Evolutionary conservation across 2,113 vertebrate species (phyloP).

Genomic region (Cephalopholis sonnerati): DNA sequence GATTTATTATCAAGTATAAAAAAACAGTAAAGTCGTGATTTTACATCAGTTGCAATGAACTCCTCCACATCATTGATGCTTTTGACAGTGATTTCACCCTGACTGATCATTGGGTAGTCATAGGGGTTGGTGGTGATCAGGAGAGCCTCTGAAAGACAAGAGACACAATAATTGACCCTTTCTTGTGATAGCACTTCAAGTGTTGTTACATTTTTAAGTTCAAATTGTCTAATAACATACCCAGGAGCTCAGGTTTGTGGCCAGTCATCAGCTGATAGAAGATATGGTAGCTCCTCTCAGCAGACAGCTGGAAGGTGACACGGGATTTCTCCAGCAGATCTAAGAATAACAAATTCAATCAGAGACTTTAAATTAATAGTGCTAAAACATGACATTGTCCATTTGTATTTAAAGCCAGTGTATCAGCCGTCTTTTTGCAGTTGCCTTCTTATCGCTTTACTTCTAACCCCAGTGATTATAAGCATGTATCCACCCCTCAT

Average conservation of each 20-base stretch:
- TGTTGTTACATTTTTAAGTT: background rate
- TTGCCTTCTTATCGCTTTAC: background rate
- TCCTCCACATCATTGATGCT: constrained; percentile 78
- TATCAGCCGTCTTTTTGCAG: background rate
- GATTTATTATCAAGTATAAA: background rate
- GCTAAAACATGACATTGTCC: background rate
- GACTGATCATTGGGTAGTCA: constrained; percentile 81
- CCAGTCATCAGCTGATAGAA: constrained; percentile 85
- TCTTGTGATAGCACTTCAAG: background rate
- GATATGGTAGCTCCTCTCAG: constrained; percentile 85
- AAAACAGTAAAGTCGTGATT: background rate
- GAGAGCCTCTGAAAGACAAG: constrained; percentile 66
- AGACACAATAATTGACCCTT: background rate
- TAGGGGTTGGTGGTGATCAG: constrained; percentile 76
- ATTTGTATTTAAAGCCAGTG: background rate
- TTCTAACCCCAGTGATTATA: background rate
- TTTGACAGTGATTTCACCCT: constrained; percentile 77
- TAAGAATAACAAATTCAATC: too few relatives aligned
- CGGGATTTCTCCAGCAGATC: constrained; percentile 82
- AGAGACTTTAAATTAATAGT: background rate
- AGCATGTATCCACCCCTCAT: background rate
- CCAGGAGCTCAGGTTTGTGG: constrained; percentile 81
- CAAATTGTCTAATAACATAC: constrained; percentile 44
- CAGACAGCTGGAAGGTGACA: constrained; percentile 82
- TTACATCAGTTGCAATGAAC: constrained; percentile 77